Conservation (phyloP, 2,113 vertebrate genomes). For the Crotalus horridus region DNA sequence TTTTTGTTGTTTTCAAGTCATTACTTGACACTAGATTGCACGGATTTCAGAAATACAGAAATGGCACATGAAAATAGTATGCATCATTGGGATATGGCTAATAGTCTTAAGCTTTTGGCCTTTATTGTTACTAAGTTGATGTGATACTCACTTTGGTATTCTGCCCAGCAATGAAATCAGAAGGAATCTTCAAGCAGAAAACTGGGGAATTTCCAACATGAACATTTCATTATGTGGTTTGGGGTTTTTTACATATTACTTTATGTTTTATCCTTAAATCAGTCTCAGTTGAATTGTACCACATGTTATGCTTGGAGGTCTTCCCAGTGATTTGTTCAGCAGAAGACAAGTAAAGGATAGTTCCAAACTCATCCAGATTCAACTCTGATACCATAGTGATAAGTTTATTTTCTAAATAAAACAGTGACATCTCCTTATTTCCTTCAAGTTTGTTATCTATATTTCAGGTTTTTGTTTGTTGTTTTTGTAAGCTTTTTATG, state of each 20-base stretch:
- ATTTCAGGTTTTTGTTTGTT: slow-evolving; percentile 22
- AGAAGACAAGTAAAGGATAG: slow-evolving; percentile 33
- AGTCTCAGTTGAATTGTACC: slow-evolving; percentile 28
- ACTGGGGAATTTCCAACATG: slow-evolving; percentile 45
- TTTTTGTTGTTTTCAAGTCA: background rate
- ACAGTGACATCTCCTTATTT: slow-evolving; percentile 33
- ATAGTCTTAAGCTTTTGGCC: background rate
- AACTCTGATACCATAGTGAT: slow-evolving; percentile 23
- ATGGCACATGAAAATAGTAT: background rate
- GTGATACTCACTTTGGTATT: slow-evolving; percentile 42
- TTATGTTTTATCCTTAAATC: slow-evolving; percentile 43
- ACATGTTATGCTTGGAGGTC: slow-evolving; percentile 53
- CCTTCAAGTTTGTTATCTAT: slow-evolving; percentile 32
- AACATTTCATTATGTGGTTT: slow-evolving; percentile 48
- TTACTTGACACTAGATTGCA: background rate
- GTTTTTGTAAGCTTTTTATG: background rate
- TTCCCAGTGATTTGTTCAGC: slow-evolving; percentile 43
- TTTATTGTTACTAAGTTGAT: slow-evolving; percentile 29
- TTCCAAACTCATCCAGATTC: slow-evolving; percentile 49
- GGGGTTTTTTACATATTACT: background rate
- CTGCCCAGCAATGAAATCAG: slow-evolving; percentile 50
- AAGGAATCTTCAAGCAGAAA: slow-evolving; percentile 46
- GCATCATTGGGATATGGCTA: background rate
- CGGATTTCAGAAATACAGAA: background rate
- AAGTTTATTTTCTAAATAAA: slow-evolving; percentile 45